These are phyloP conservation scores for Scopus umbretta DNA, from an alignment of 2,113 vertebrate genomes.

Conservation along the genomic window DNA sequence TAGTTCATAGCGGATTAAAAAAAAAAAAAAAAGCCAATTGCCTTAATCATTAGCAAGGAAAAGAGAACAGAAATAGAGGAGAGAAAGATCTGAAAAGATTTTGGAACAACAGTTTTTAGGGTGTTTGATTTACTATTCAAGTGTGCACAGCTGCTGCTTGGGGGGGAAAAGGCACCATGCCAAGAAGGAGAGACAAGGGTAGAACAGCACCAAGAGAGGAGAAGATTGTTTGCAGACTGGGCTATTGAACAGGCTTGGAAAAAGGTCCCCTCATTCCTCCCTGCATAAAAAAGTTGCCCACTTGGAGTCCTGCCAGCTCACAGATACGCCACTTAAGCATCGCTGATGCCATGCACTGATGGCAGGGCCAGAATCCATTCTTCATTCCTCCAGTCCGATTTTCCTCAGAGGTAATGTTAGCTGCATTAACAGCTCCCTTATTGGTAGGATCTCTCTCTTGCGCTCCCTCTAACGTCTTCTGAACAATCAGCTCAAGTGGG, in stretches of 20 bases:
- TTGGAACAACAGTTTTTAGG: conserved; percentile 54
- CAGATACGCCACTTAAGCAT: neutral
- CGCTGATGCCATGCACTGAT: neutral
- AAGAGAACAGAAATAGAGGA: conserved; percentile 42
- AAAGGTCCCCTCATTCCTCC: neutral
- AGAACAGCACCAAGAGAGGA: conserved; percentile 19
- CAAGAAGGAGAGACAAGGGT: conserved; percentile 51
- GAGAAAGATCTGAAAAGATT: conserved; percentile 55
- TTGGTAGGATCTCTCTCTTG: neutral
- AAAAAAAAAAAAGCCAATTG: neutral
- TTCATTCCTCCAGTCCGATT: neutral
- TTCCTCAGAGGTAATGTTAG: neutral
- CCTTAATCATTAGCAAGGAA: conserved; percentile 29
- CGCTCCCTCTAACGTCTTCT: neutral
- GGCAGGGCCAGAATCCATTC: neutral
- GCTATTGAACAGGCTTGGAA: conserved; percentile 42
- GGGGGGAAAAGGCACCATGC: conserved; percentile 31
- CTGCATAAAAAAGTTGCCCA: neutral
- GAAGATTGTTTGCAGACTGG: conserved; percentile 58
- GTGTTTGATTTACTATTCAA: conserved; percentile 74
- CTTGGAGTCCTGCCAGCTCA: neutral
- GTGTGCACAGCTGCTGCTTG: conserved; percentile 58
- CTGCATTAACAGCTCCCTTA: neutral
- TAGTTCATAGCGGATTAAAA: neutral
- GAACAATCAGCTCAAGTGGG: neutral